Percentiles rank a stretch among this genome's conserved stretches.
Evolutionary conservation across 2,113 vertebrate species (phyloP).

Genomic region (Pseudopodoces humilis): DNA sequence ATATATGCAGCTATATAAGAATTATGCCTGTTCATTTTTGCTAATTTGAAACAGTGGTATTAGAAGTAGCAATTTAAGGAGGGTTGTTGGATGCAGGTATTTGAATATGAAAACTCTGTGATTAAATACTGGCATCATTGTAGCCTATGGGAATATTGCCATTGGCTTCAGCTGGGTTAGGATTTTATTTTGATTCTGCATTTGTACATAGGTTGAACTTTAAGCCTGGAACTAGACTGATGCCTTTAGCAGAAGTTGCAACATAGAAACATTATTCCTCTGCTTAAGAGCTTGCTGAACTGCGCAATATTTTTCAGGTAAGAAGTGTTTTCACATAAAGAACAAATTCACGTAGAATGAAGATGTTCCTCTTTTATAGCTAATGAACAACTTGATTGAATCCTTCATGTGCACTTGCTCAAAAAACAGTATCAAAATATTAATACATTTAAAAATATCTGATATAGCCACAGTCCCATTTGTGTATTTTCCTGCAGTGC

Average conservation of each 20-base stretch:
- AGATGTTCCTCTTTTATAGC: slow-evolving; percentile 31
- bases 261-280: not conserved
- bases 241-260: not conserved
- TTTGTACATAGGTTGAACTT: not conserved
- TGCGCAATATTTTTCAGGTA: not conserved
- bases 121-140: not conserved
- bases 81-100: slow-evolving; percentile 29
- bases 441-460: not conserved
- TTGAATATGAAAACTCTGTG: not conserved
- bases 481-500: not conserved
- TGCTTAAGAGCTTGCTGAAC: not conserved
- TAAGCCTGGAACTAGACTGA: not conserved
- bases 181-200: not conserved
- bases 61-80: slow-evolving; percentile 27
- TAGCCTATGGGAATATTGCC: not conserved
- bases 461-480: not conserved
- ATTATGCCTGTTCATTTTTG: not conserved
- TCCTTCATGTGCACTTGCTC: not conserved
- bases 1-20: not conserved
- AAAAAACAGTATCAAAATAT: not conserved
- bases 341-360: not conserved
- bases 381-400: not conserved
- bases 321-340: slow-evolving; percentile 35
- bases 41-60: slow-evolving; percentile 21
- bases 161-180: not conserved